Conservation (phyloP, 2,888 invertebrate genomes). For the Plemyria rubiginata region DNA sequence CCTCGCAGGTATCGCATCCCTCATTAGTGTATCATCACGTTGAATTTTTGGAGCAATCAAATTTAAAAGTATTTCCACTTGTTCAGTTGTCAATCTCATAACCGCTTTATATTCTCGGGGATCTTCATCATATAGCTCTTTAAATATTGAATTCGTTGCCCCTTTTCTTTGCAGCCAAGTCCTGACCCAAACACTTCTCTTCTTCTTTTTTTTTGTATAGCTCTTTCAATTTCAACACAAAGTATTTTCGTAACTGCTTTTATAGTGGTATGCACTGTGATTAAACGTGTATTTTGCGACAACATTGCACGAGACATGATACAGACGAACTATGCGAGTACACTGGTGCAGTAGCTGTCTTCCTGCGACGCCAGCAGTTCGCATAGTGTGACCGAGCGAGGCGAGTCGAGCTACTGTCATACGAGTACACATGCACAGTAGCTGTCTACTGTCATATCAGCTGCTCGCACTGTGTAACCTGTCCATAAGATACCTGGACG, state of each 20-base stretch:
- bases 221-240: constrained; percentile 28
- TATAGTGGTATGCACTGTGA: constrained; percentile 13
- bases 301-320: constrained; percentile 28
- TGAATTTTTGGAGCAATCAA: constrained; percentile 30
- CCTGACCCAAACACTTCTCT: constrained; percentile 31
- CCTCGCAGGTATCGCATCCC: constrained; percentile 34
- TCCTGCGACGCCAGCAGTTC: constrained; percentile 21
- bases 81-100: constrained; percentile 34
- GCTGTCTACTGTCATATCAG: constrained; percentile 36
- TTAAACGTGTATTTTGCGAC: constrained; percentile 30
- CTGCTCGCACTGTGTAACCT: constrained; percentile 32
- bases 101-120: constrained; percentile 23
- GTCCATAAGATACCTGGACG: no score
- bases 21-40: constrained; percentile 30
- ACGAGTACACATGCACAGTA: constrained; percentile 34
- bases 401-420: constrained; percentile 30
- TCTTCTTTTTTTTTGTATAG: constrained; percentile 32
- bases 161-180: constrained; percentile 32
- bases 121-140: constrained; percentile 38
- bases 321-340: constrained; percentile 18
- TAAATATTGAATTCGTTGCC: constrained; percentile 33
- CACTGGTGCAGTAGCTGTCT: constrained; percentile 32
- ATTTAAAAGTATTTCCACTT: constrained; percentile 35
- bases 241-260: constrained; percentile 29
- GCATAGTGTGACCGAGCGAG: constrained; percentile 31